These are phyloP conservation scores for Siniperca obscura DNA, from an alignment of 2,797 vertebrate species.

Conservation along the genomic window DNA sequence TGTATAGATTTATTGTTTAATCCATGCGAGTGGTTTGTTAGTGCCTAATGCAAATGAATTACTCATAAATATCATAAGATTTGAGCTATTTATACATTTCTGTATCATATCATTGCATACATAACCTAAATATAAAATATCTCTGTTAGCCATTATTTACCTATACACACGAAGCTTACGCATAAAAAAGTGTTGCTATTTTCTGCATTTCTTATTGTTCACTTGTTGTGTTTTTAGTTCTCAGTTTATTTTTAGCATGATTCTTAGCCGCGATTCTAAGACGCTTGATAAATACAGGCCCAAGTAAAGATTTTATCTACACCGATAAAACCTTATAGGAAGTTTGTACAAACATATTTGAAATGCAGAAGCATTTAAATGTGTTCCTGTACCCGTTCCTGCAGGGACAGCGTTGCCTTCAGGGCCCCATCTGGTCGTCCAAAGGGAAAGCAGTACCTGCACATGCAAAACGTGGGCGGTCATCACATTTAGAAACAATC, in stretches of 20 bases:
- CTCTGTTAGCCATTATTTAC: not conserved
- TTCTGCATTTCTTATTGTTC: not conserved
- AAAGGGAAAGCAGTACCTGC: constrained; percentile 98
- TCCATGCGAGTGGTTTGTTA: not conserved
- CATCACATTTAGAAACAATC: constrained; percentile 63
- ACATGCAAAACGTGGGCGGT: constrained; percentile 56
- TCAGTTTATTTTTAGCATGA: not conserved
- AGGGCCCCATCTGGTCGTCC: constrained; percentile 97
- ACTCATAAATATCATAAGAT: not conserved
- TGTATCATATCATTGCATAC: too few species aligned
- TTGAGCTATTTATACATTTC: not conserved
- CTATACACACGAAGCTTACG: not conserved
- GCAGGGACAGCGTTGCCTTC: constrained; percentile 95
- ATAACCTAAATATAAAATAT: not conserved
- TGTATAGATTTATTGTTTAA: not conserved
- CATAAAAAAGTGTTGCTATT: not conserved
- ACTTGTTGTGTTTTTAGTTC: not conserved
- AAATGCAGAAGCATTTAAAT: not conserved
- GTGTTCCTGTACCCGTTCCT: constrained; percentile 90
- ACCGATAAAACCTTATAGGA: not conserved
- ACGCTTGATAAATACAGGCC: too few species aligned
- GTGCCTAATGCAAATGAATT: not conserved
- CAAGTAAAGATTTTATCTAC: not conserved
- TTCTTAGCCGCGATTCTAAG: not conserved
- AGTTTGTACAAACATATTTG: not conserved